Percentiles rank a stretch among this genome's conserved stretches.
phyloP scores from a whole-genome alignment of 2,888 invertebrate genomes.

The Stenotaenia linearis region DNA sequence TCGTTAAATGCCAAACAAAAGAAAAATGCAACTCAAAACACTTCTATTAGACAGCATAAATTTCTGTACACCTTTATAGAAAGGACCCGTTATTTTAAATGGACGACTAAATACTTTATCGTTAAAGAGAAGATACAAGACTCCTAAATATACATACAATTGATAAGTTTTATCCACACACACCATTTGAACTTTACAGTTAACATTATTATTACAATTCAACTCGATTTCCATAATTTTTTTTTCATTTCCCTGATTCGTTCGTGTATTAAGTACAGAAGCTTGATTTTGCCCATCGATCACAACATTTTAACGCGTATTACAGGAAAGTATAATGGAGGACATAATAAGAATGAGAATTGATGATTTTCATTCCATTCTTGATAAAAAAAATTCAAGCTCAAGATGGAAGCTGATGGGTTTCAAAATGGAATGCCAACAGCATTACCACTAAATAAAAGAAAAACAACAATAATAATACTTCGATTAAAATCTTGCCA shows the following conservation, averaged over 20 bases:
- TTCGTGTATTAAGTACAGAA: conserved; percentile 2
- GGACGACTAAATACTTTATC: background rate
- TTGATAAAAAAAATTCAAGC: background rate
- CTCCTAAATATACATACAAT: conserved; percentile 17
- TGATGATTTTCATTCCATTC: background rate
- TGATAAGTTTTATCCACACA: background rate
- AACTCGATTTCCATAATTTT: background rate
- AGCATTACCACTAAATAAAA: background rate
- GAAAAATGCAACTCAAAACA: too few relatives aligned
- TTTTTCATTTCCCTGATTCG: background rate
- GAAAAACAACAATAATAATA: background rate
- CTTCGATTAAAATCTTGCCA: background rate
- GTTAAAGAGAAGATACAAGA: background rate
- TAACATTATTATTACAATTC: background rate
- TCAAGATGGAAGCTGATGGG: conserved; percentile 11
- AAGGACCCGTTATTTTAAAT: conserved; percentile 20
- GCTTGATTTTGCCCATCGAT: background rate
- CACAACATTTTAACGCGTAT: background rate
- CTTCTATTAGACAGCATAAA: conserved; percentile 18
- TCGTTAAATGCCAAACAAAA: background rate
- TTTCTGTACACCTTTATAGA: conserved; percentile 26
- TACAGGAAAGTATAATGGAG: conserved; percentile 1
- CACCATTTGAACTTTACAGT: background rate
- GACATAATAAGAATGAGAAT: background rate
- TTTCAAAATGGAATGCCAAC: conserved; percentile 11